Evolutionary conservation across 35 echinoderm and acorn worm genomes (phyloP).

Genomic region (Anneissia japonica): DNA sequence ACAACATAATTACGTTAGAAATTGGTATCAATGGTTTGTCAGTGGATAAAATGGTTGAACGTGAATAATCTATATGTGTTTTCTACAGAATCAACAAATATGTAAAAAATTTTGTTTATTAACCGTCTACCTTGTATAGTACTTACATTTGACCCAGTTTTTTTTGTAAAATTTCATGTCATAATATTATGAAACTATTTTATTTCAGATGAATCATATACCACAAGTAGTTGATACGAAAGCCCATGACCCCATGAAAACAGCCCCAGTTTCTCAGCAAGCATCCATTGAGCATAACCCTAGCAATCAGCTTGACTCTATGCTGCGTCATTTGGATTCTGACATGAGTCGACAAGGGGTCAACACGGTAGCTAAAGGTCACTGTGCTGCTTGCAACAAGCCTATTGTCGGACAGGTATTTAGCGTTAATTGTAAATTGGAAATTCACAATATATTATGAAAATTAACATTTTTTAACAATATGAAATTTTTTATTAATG

Average conservation of each 20-base stretch:
- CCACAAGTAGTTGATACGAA: neutral
- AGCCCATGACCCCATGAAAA: neutral
- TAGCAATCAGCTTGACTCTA: conserved; percentile 68
- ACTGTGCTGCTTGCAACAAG: conserved; percentile 89
- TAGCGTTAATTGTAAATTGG: neutral
- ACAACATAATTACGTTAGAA: too few species aligned
- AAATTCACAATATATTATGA: neutral
- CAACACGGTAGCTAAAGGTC: conserved; percentile 83
- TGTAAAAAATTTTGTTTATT: too few species aligned
- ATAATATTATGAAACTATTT: too few species aligned
- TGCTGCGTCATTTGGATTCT: conserved; percentile 71
- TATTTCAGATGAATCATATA: neutral
- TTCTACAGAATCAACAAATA: too few species aligned
- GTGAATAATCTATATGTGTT: too few species aligned
- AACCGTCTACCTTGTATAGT: too few species aligned
- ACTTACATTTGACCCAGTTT: too few species aligned
- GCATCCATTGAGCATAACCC: neutral
- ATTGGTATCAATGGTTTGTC: too few species aligned
- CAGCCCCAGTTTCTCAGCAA: neutral
- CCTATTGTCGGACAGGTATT: conserved; percentile 90
- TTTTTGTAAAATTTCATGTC: too few species aligned
- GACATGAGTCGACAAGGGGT: conserved; percentile 90
- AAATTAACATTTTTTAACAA: too few species aligned
- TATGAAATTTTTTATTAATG: too few species aligned
- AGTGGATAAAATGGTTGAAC: too few species aligned